These are phyloP conservation scores for Microtus richardsoni DNA, from an alignment of 2,113 vertebrate genomes.

Conservation along the genomic window DNA sequence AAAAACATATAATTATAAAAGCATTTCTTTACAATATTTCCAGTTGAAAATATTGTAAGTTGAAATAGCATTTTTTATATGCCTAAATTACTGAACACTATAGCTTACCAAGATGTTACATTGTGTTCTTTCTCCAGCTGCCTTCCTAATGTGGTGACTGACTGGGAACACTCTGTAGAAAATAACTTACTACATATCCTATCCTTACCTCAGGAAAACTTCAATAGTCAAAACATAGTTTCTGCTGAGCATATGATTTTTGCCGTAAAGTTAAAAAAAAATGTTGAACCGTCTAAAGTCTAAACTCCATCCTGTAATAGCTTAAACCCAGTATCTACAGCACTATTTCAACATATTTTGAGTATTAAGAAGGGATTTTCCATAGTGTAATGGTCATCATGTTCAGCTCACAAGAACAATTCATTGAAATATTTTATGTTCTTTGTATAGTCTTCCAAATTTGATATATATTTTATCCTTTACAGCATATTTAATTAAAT, in stretches of 20 bases:
- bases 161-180: background rate
- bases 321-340: background rate
- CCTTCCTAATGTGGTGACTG: background rate
- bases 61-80: background rate
- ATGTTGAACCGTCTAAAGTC: background rate
- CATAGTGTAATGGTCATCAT: background rate
- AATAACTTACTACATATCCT: background rate
- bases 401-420: background rate
- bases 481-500: background rate
- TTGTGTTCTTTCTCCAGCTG: background rate
- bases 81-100: background rate
- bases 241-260: background rate
- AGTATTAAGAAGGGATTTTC: background rate
- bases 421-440: slow-evolving; percentile 34
- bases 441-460: background rate
- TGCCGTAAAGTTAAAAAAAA: background rate
- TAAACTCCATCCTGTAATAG: background rate
- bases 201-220: background rate
- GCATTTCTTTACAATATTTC: background rate
- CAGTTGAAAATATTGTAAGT: background rate
- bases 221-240: background rate
- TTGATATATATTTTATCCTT: background rate
- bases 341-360: background rate
- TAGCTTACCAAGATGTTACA: background rate
- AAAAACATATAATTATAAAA: background rate